Percentiles rank a stretch among this genome's conserved stretches.
Conservation (phyloP, 2,797 vertebrate species). For the Chaunax sp. region DNA sequence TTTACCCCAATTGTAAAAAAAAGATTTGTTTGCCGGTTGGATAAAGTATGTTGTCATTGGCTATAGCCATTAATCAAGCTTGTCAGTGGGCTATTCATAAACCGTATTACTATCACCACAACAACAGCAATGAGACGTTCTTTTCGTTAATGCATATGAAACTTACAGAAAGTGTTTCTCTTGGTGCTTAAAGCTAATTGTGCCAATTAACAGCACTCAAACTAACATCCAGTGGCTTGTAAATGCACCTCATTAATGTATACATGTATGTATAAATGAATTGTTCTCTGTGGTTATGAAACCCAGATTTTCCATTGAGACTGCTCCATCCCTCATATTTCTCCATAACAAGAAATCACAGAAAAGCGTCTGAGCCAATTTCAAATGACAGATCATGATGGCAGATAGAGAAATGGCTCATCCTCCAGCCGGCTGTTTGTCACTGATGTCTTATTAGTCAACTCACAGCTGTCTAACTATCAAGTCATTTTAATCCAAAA, state of each 20-base stretch:
- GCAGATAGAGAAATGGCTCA: slow-evolving; percentile 36
- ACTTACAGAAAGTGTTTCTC: slow-evolving; percentile 25
- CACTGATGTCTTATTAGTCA: slow-evolving; percentile 44
- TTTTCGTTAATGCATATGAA: slow-evolving; percentile 43
- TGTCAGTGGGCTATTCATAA: slow-evolving; percentile 49
- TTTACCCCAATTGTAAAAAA: slow-evolving; percentile 1
- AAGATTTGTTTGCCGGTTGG: slow-evolving; percentile 42
- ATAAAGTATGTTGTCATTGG: slow-evolving; percentile 36
- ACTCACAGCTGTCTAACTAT: slow-evolving; percentile 48
- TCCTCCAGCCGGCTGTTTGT: slow-evolving; percentile 39
- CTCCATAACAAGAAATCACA: slow-evolving; percentile 38
- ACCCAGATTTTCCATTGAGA: neutral
- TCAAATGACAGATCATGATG: slow-evolving; percentile 30
- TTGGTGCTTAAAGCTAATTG: slow-evolving; percentile 17
- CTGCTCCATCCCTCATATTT: neutral
- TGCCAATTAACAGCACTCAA: slow-evolving; percentile 8
- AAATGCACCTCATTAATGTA: neutral
- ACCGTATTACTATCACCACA: slow-evolving; percentile 33
- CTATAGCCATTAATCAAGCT: slow-evolving; percentile 61
- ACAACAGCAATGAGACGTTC: slow-evolving; percentile 5
- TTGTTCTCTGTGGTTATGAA: slow-evolving; percentile 5
- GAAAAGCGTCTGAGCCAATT: slow-evolving; percentile 31
- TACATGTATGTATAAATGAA: slow-evolving; percentile 1
- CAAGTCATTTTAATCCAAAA: slow-evolving; percentile 47
- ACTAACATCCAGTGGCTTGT: slow-evolving; percentile 20